Percentiles rank a stretch among this genome's conserved stretches.
These are phyloP conservation scores for Drosophila koepferae DNA, from an alignment of 2,888 invertebrate genomes.

Conservation along the genomic window DNA sequence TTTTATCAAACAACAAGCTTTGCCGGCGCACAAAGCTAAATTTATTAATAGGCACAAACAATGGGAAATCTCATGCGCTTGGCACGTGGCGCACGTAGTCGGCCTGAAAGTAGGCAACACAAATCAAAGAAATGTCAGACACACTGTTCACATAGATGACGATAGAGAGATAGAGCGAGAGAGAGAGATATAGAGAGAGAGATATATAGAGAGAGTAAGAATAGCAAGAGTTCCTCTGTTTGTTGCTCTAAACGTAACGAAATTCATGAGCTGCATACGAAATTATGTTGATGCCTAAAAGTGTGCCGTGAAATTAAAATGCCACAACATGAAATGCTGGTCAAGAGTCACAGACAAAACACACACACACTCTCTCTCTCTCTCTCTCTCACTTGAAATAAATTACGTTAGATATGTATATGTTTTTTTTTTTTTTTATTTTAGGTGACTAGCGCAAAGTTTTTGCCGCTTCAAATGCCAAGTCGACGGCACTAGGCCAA, in stretches of 20 bases:
- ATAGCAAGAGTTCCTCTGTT: not conserved
- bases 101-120: slow-evolving; percentile 61
- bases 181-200: not conserved
- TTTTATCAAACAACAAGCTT: not conserved
- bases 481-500: slow-evolving; percentile 49
- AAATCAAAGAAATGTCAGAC: slow-evolving; percentile 67
- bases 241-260: slow-evolving; percentile 36
- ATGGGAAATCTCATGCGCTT: slow-evolving; percentile 6
- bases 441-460: slow-evolving; percentile 54
- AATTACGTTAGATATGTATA: slow-evolving; percentile 52
- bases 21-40: not conserved
- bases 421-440: slow-evolving; percentile 13
- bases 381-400: slow-evolving; percentile 61
- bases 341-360: slow-evolving; percentile 66
- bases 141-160: slow-evolving; percentile 27
- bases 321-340: slow-evolving; percentile 79
- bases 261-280: slow-evolving; percentile 70
- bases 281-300: slow-evolving; percentile 72
- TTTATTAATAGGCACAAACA: slow-evolving; percentile 21
- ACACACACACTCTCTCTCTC: not conserved
- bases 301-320: slow-evolving; percentile 77
- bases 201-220: not conserved
- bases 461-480: slow-evolving; percentile 45
- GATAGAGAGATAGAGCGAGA: not conserved
- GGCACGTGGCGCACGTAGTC: slow-evolving; percentile 43